These are phyloP conservation scores for Mastomys natalensis DNA, from an alignment of 2,113 vertebrate species.

Conservation along the genomic window DNA sequence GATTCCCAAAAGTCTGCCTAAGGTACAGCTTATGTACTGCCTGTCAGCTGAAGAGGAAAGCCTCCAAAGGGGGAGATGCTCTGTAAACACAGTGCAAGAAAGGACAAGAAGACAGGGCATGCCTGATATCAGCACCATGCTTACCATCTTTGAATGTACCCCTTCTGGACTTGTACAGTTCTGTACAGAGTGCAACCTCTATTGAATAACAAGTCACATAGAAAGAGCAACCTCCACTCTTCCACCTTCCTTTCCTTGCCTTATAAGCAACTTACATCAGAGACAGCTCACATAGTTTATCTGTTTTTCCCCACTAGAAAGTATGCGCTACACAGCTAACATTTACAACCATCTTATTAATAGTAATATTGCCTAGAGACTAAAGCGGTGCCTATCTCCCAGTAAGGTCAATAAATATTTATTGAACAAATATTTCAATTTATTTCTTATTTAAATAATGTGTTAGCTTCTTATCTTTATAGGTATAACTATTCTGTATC, in stretches of 20 bases:
- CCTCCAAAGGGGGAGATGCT: not conserved
- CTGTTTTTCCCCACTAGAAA: not conserved
- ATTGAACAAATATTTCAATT: conserved; percentile 48
- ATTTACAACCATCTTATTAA: conserved; percentile 1
- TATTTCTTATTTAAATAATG: conserved; percentile 33
- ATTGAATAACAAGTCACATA: not conserved
- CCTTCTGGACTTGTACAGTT: not conserved
- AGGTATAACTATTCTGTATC: not conserved
- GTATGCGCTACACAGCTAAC: not conserved
- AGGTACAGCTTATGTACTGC: conserved; percentile 44
- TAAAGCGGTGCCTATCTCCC: not conserved
- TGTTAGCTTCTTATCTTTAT: conserved; percentile 19
- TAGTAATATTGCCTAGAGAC: not conserved
- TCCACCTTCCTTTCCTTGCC: not conserved
- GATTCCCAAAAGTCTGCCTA: conserved; percentile 43
- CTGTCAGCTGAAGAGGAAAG: conserved; percentile 40
- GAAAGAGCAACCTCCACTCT: not conserved
- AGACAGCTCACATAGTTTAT: not conserved
- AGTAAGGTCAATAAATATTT: conserved; percentile 13
- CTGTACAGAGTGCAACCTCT: not conserved
- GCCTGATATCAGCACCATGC: not conserved
- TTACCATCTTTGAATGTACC: not conserved
- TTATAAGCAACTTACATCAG: not conserved
- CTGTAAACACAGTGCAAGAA: not conserved
- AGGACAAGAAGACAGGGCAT: not conserved